Evolutionary conservation across 1,140 invertebrate genomes (phyloP).

Genomic region (Idris sp.): DNA sequence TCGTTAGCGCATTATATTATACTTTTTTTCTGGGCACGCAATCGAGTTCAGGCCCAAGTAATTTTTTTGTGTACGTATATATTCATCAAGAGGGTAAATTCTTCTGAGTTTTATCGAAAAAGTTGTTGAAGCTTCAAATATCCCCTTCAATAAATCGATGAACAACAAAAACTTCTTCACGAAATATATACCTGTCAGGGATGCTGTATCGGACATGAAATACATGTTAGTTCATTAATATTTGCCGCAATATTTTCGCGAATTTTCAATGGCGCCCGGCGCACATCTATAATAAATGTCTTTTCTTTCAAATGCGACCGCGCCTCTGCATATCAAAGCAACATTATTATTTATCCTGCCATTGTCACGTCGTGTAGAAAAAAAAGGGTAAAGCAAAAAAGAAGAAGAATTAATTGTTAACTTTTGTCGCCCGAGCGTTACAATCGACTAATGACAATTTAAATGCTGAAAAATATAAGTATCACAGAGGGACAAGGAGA

Average conservation of each 20-base stretch:
- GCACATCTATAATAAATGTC: constrained; percentile 30
- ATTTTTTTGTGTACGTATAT: constrained; percentile 52
- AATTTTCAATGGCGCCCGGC: constrained; percentile 28
- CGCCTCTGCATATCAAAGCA: constrained; percentile 25
- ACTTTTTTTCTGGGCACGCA: constrained; percentile 22
- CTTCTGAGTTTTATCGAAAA: constrained; percentile 68
- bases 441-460: constrained; percentile 49
- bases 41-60: constrained; percentile 38
- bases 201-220: constrained; percentile 34
- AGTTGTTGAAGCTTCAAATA: constrained; percentile 65
- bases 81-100: constrained; percentile 59
- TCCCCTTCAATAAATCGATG: constrained; percentile 64
- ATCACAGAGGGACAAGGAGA: constrained; percentile 21
- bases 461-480: constrained; percentile 43
- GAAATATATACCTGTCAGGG: constrained; percentile 51
- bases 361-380: neutral
- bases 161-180: constrained; percentile 58
- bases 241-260: constrained; percentile 24
- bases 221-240: constrained; percentile 50
- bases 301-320: constrained; percentile 24
- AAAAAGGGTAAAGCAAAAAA: neutral
- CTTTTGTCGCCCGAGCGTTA: constrained; percentile 4
- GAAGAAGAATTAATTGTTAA: constrained; percentile 24
- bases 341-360: constrained; percentile 41
- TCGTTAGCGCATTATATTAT: constrained; percentile 45